Evolutionary conservation across 1,140 invertebrate genomes (phyloP).

Genomic region (Pogonognathellus flavescens): DNA sequence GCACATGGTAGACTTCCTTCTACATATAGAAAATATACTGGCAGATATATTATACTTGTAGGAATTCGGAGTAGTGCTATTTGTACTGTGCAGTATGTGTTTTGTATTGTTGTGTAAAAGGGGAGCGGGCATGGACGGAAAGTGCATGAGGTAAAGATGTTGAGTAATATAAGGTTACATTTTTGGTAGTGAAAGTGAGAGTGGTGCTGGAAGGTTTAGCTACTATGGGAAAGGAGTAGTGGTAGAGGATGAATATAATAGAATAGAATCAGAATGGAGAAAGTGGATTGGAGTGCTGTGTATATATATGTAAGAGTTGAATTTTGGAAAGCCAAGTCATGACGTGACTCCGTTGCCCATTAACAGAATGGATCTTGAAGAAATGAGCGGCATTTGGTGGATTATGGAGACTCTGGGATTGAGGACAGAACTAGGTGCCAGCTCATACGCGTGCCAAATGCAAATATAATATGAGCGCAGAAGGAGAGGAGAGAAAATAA

Average conservation of each 20-base stretch:
- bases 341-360: constrained; percentile 55
- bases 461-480: constrained; percentile 55
- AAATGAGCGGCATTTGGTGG: constrained; percentile 42
- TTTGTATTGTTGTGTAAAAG: too few relatives aligned
- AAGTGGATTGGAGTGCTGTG: constrained; percentile 31
- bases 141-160: too few relatives aligned
- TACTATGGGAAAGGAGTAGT: not conserved
- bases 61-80: too few relatives aligned
- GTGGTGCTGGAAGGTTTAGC: too few relatives aligned
- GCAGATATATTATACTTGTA: too few relatives aligned
- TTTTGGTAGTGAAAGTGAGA: too few relatives aligned
- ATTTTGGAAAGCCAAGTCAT: constrained; percentile 7
- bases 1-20: too few relatives aligned
- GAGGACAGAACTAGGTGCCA: constrained; percentile 36
- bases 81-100: too few relatives aligned
- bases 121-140: too few relatives aligned
- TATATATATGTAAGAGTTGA: not conserved
- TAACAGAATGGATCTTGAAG: constrained; percentile 56
- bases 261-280: not conserved
- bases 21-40: too few relatives aligned
- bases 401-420: constrained; percentile 40
- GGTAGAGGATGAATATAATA: not conserved
- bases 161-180: too few relatives aligned
- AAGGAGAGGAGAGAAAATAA: constrained; percentile 61
- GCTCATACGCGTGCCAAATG: constrained; percentile 51